These are phyloP conservation scores for Hyposmocoma kahamanoa DNA, from an alignment of 1,140 invertebrate species.

Conservation along the genomic window DNA sequence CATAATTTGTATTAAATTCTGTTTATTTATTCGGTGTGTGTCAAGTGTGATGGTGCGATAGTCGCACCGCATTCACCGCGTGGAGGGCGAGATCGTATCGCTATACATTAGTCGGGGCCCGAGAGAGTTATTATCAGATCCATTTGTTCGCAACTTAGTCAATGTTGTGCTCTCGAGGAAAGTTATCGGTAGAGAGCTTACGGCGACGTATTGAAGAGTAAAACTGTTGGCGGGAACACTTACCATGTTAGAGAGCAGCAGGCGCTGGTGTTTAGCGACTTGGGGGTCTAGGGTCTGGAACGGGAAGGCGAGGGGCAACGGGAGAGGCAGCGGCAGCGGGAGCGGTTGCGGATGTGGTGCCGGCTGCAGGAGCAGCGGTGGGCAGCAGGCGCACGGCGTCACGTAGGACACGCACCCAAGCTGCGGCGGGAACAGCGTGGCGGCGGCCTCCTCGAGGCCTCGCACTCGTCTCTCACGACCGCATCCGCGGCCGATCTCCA, in stretches of 20 bases:
- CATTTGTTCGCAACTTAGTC: conserved; percentile 39
- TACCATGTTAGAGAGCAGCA: conserved; percentile 75
- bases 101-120: conserved; percentile 28
- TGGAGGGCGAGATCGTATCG: conserved; percentile 35
- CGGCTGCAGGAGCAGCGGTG: conserved; percentile 56
- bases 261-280: conserved; percentile 67
- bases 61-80: conserved; percentile 19
- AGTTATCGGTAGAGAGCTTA: conserved; percentile 31
- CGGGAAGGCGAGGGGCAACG: conserved; percentile 53
- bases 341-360: conserved; percentile 48
- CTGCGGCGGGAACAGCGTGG: conserved; percentile 70
- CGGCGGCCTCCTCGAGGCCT: conserved; percentile 68
- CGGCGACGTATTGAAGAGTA: neutral
- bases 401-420: conserved; percentile 68
- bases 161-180: conserved; percentile 27
- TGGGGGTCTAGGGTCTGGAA: conserved; percentile 60
- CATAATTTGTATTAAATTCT: conserved; percentile 30
- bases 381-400: conserved; percentile 65
- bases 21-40: conserved; percentile 39
- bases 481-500: conserved; percentile 62
- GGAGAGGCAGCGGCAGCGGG: conserved; percentile 53
- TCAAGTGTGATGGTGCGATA: conserved; percentile 25
- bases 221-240: conserved; percentile 24
- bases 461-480: conserved; percentile 59
- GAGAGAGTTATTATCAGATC: conserved; percentile 50